Evolutionary conservation across 2,797 vertebrate species (phyloP), one percentile per base, ranked within the genome.

Genomic region (Thripadectes ignobilis): DNA sequence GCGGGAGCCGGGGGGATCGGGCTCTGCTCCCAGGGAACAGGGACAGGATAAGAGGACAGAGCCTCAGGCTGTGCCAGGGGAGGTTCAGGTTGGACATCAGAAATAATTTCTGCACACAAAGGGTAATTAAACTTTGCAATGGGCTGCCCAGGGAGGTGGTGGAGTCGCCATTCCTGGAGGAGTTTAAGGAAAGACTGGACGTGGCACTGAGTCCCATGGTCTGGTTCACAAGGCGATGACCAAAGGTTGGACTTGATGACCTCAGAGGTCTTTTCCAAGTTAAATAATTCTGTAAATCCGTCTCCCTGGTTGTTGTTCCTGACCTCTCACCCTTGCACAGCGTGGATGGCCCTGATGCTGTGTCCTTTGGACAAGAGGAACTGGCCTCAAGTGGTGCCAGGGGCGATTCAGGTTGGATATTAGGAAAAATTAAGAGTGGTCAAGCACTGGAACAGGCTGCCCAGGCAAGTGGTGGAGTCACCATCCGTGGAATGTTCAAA

Each of bases 171-270:
- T 7, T 36, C 21, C 30, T 58, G 51, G 20, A 23, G 17, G 14
- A 3, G 23, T n/a, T n/a, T 48, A 18, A 45, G 22, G 36, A 24
- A 63, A 65, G 41, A 45, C 29, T 39, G 58, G 43, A 51, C 0
- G 0, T 57, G 49, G 8, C 49, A 14, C 23, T n/a, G 13, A 29
- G 49, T 0, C 0, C 36, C 3, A 0, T 26, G 51, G 24, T 27
- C 20, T 76, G 38, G 17, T 71, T 26, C 51, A 15, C n/a, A 26
- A 2, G 17, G 14, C 34, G 16, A n/a, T 19, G 45, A 5, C 34
- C 17, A 26, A 11, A 77, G 57, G 38, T 16, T 71, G 72, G 65
- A 8, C n/a, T 51, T 0, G 0, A 15, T 75, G 41, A 34, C 15
- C 19, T 69, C 76, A 39, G 38, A 65, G 23, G 8, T 38, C 36